phyloP scores from a whole-genome alignment of 1,140 invertebrate species.

The Nilaparvata lugens region DNA sequence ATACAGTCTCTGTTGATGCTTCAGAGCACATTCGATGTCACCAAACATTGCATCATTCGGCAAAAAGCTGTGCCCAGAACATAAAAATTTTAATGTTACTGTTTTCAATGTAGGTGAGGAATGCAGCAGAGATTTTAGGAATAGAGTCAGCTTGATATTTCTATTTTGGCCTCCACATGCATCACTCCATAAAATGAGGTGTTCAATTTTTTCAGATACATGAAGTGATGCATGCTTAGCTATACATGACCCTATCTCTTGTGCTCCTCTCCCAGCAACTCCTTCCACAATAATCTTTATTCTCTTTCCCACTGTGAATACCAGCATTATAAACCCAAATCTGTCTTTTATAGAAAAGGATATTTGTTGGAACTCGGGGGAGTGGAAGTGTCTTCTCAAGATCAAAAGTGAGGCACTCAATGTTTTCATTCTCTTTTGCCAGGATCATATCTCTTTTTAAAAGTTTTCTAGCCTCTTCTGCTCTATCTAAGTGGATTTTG shows the following conservation, averaged over 20 bases:
- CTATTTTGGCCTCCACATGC: conserved; percentile 33
- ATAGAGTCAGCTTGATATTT: conserved; percentile 16
- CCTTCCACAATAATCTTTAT: conserved; percentile 28
- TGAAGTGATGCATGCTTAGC: conserved; percentile 31
- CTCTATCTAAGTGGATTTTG: background rate
- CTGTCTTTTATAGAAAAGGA: too few relatives aligned
- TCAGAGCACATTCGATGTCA: conserved; percentile 29
- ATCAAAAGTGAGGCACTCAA: conserved; percentile 29
- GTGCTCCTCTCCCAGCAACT: too few relatives aligned
- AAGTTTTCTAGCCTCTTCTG: background rate
- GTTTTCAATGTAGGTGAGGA: conserved; percentile 23
- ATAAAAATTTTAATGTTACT: conserved; percentile 30
- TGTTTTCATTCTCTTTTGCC: background rate
- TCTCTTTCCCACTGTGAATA: conserved; percentile 26
- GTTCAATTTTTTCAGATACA: too few relatives aligned
- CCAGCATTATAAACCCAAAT: conserved; percentile 12
- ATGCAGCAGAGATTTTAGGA: conserved; percentile 28
- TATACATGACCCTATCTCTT: conserved; percentile 30
- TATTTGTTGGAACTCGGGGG: conserved; percentile 15
- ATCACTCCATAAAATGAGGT: conserved; percentile 33
- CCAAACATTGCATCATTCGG: conserved; percentile 33
- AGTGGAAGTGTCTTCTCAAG: too few relatives aligned
- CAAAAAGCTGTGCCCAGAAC: conserved; percentile 32
- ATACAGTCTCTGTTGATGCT: conserved; percentile 30
- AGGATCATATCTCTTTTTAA: conserved; percentile 14